Base-by-base conservation (phyloP, 2,888 invertebrate genomes). In the Drosophila nr. perissopoda region DNA sequence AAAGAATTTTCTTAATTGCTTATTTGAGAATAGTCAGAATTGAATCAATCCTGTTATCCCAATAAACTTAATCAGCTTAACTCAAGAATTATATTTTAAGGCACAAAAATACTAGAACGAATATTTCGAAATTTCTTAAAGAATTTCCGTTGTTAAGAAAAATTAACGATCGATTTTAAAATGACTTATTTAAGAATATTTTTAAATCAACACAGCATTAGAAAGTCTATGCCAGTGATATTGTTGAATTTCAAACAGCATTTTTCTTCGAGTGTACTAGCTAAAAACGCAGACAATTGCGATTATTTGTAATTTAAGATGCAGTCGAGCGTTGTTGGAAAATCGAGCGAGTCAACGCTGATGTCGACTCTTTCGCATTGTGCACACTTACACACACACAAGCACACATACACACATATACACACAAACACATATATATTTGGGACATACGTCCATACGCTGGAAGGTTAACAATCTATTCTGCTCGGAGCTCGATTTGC, bases 291-390 rank as follows among this genome's bases (percentile, higher is more conserved):
- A 90, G 80, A 87, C 90, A 90, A 90, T 90, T 90, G 90, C 89
- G 89, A 91, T 90, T 91, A 90, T 88, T 91, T 91, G 92, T 91
- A 91, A 91, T 92, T 91, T 76, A 91, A 91, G 91, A 91, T 83
- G 92, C 91, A 90, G 83, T 87, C 91, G 91, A 88, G 92, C 92
- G 86, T 90, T 91, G 56, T 84, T 80, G 78, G 57, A 80, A 82
- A 90, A 87, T 89, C 80, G 79, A 83, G 89, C 89, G 77, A 90
- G 90, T 88, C 82, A 90, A 88, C 76, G 78, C 71, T 61, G 58
- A 78, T 62, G 78, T 81, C 84, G 80, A 85, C 83, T 82, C 73
- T 69, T 80, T 69, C 48, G 59, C 76, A 68, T 76, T 76, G 71
- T 76, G 38, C 58, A 40, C 61, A 33, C 49, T 33, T 16, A 51